Base-by-base conservation (phyloP, 2,888 invertebrate species). In the Eugnorisma glareosa region DNA sequence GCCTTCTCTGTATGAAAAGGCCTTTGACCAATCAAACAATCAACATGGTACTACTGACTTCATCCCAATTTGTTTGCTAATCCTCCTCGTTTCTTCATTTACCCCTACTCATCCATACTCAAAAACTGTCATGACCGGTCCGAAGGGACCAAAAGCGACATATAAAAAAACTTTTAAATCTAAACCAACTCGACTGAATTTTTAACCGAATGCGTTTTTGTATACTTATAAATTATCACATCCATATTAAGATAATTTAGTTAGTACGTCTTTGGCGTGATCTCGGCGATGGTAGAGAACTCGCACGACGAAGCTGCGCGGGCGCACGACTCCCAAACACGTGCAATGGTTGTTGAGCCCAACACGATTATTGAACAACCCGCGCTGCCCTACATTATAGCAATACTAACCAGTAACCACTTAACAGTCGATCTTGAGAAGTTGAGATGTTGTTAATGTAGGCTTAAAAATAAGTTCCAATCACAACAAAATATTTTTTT, bases 261-360 rank as follows among this genome's bases (percentile, higher is more conserved):
- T 89, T 88, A 80, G 73, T 83, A 85, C 59, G 74, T 92, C 87
- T 79, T 76, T 82, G 90, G 76, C 81, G 85, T 87, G 86, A 90
- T 92, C 88, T 88, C 80, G 79, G 77, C 83, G 88, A 90, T 89
- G 88, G 83, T 80, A 88, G 86, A 88, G 88, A 89, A 85, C 90
- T 89, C 86, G 89, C 89, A 90, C 91, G 89, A 88, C 75, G 79
- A 80, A 85, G 81, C 75, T 85, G 84, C 82, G 86, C 88, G 57
- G 28, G 63, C 66, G 69, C 83, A 91, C 90, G 92, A 91, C 86
- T 90, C 82, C 87, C 84, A 89, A 89, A 89, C 89, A 90, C 88
- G 88, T 91, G 89, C 88, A 89, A 75, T 84, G 84, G 82, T 81
- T 87, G 78, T 83, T 75, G 82, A 73, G 79, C 78, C 82, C 73